A percentile compares a stretch with the other conserved stretches of the same genome.
Conservation (phyloP, 2,888 invertebrate species). For the Ctena decussata region DNA sequence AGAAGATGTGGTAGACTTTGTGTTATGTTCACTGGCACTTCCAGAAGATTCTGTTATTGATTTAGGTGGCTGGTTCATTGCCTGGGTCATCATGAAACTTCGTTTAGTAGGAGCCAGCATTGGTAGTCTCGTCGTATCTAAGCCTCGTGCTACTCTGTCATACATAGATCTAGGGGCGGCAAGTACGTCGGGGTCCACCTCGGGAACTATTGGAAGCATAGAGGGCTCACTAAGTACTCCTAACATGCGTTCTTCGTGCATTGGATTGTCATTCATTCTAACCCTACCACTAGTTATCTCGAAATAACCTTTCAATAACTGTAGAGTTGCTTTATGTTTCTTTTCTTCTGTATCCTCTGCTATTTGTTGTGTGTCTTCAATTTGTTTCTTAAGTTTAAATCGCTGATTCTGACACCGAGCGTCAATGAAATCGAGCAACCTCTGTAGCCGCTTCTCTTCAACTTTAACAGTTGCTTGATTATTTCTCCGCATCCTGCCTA, state of each 20-base stretch:
- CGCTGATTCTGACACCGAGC: constrained; percentile 57
- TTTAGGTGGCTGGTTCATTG: constrained; percentile 26
- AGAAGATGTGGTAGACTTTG: constrained; percentile 22
- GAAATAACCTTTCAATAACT: constrained; percentile 62
- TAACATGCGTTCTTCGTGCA: constrained; percentile 58
- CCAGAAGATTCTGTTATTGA: constrained; percentile 37
- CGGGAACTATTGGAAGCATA: constrained; percentile 57
- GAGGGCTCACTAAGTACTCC: constrained; percentile 65
- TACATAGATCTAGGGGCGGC: constrained; percentile 64
- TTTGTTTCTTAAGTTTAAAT: constrained; percentile 52
- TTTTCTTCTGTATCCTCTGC: constrained; percentile 63
- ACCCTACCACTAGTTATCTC: constrained; percentile 63
- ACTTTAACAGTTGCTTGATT: constrained; percentile 46
- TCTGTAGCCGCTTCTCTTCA: constrained; percentile 59
- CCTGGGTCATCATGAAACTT: constrained; percentile 35
- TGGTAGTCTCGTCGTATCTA: constrained; percentile 56
- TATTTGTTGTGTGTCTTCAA: constrained; percentile 59
- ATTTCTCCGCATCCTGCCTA: constrained; percentile 59
- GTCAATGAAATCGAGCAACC: constrained; percentile 64
- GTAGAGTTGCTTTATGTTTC: constrained; percentile 58
- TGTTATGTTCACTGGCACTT: not conserved
- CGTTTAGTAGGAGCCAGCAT: constrained; percentile 43
- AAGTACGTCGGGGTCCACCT: constrained; percentile 61
- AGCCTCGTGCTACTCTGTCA: constrained; percentile 52
- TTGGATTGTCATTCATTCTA: constrained; percentile 30